Evolutionary conservation across 2,888 invertebrate genomes (phyloP), one percentile per base, ranked within the genome.

Genomic region (Drosophila pegasa): DNA sequence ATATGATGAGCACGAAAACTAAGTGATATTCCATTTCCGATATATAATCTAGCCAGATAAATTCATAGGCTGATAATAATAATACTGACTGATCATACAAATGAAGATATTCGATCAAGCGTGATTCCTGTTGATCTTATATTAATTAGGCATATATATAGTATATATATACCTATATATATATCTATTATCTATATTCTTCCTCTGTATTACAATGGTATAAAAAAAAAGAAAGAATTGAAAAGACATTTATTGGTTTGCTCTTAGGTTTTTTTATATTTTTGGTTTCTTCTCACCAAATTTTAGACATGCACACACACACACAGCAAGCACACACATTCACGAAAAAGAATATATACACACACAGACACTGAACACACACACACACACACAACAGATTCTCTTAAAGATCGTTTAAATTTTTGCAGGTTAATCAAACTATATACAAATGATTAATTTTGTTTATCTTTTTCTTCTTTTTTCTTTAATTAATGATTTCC

Each of bases 381-480:
- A 9, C 38, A 57, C 51, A 58, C 27, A 52, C 20, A 59, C 2
- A 37, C 48, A 16, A 58, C 48, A 56, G 51, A 57, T 60, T 74
- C 52, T 60, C 54, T 50, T 48, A 61, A 62, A 62, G 38, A 52
- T 51, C 72, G 50, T 65, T 50, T 51, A 41, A 63, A 59, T 62
- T 50, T 66, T 66, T 77, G 25, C 78, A 77, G 73, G 59, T 63
- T 65, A 62, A 61, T 70, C 31, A 8, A 55, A 41, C 47, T 72
- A 56, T 62, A 75, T 65, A 73, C 58, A 60, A 63, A 78, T 75
- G 55, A 80, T 84, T 74, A 68, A 77, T 80, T 64, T 75, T 71
- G 65, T 79, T 67, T 75, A 69, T 62, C 66, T 75, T 68, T 67
- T 68, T 71, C 74, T 77, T 71, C 76, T 72, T 77, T 45, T 74